Evolutionary conservation across 2,113 vertebrate species (phyloP).

Genomic region (Uria aalge): DNA sequence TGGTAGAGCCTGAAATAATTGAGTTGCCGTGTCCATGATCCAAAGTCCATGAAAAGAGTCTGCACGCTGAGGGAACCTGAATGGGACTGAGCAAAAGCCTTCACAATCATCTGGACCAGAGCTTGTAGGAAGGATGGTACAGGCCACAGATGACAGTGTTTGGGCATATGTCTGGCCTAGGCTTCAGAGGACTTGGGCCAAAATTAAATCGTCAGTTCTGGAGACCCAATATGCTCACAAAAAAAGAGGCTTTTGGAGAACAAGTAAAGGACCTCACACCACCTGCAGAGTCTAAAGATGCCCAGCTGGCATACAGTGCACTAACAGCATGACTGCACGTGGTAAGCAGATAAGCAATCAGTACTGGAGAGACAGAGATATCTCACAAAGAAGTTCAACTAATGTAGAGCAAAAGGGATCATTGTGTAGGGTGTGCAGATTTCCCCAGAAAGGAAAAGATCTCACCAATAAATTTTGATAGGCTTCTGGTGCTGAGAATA

Average conservation of each 20-base stretch:
- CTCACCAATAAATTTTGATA: neutral
- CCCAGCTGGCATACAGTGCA: neutral
- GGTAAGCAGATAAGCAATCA: neutral
- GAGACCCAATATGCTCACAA: neutral
- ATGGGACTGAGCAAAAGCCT: neutral
- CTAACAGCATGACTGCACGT: neutral
- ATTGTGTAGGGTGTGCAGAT: neutral
- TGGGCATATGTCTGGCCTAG: neutral
- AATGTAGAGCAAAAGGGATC: neutral
- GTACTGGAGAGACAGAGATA: neutral
- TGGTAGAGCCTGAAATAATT: neutral
- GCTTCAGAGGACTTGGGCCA: neutral
- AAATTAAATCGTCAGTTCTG: neutral
- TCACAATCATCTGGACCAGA: neutral
- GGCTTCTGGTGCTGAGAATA: neutral
- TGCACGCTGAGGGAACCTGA: neutral
- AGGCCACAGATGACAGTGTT: neutral
- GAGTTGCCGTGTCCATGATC: neutral
- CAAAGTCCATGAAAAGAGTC: neutral
- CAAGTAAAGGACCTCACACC: neutral
- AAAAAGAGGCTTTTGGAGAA: neutral
- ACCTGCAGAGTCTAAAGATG: neutral
- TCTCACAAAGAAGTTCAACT: neutral
- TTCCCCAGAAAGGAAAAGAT: neutral
- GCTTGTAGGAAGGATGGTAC: neutral